Conservation (phyloP, 2,888 invertebrate genomes). For the Branchellion lobata region DNA sequence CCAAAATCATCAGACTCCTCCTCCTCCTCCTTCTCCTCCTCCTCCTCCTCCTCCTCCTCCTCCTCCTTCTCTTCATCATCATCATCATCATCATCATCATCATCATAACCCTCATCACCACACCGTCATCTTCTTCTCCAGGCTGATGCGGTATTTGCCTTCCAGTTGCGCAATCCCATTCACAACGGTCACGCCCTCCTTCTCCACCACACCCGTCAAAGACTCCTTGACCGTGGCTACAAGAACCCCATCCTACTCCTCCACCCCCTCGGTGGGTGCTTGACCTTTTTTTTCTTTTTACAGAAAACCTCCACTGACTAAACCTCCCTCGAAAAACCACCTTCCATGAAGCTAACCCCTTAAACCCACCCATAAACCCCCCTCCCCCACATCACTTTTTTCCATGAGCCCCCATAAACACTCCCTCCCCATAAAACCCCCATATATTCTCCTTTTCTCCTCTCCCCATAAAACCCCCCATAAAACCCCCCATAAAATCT, state of each 20-base stretch:
- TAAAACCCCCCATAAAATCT: no score
- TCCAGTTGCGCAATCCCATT: slow-evolving; percentile 93
- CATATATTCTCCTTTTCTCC: background rate
- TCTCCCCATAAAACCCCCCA: background rate
- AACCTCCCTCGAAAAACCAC: background rate
- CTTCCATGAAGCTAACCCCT: background rate
- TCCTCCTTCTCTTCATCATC: background rate
- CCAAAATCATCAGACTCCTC: no score
- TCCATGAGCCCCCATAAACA: background rate
- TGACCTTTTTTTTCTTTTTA: background rate
- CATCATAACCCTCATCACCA: slow-evolving; percentile 4
- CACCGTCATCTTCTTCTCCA: slow-evolving; percentile 50
- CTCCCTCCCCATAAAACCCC: background rate
- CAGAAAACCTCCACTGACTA: no score
- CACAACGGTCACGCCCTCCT: slow-evolving; percentile 97
- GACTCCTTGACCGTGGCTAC: slow-evolving; percentile 69
- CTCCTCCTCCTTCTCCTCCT: no score
- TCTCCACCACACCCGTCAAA: slow-evolving; percentile 73
- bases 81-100: no score
- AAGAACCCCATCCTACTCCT: slow-evolving; percentile 89
- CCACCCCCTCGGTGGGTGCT: slow-evolving; percentile 75
- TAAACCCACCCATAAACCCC: background rate
- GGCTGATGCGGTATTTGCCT: slow-evolving; percentile 96
- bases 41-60: no score
- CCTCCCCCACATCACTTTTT: background rate